Conservation (phyloP, 2,113 vertebrate species). For the Pardalotus punctatus region DNA sequence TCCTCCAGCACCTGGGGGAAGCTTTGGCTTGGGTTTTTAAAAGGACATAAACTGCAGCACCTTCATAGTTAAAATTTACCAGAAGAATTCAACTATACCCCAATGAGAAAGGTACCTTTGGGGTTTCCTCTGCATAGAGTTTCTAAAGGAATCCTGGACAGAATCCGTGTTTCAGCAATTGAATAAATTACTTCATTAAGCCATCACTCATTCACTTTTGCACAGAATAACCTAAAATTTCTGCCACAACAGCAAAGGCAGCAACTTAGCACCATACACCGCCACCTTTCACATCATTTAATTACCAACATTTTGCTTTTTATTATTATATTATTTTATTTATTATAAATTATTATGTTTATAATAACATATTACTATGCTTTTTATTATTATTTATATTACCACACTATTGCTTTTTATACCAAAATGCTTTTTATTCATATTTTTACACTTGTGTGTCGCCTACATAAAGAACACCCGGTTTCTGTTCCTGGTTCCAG, state of each 20-base stretch:
- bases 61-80: neutral
- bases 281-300: neutral
- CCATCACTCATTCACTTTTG: neutral
- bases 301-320: neutral
- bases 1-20: neutral
- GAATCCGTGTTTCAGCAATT: neutral
- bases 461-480: neutral
- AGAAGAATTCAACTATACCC: neutral
- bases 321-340: too few relatives aligned
- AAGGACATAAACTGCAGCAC: neutral
- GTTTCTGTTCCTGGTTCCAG: fast-evolving
- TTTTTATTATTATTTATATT: too few relatives aligned
- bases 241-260: neutral
- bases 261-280: neutral
- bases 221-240: neutral
- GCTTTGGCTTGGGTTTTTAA: neutral
- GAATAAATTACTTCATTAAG: neutral
- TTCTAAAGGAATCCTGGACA: neutral
- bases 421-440: fast-evolving
- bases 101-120: neutral
- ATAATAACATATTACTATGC: too few relatives aligned
- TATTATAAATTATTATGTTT: too few relatives aligned
- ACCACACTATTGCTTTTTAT: too few relatives aligned
- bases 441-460: neutral
- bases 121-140: neutral